Evolutionary conservation across 2,888 invertebrate genomes (phyloP).

Genomic region (Rhamnusium bicolor): DNA sequence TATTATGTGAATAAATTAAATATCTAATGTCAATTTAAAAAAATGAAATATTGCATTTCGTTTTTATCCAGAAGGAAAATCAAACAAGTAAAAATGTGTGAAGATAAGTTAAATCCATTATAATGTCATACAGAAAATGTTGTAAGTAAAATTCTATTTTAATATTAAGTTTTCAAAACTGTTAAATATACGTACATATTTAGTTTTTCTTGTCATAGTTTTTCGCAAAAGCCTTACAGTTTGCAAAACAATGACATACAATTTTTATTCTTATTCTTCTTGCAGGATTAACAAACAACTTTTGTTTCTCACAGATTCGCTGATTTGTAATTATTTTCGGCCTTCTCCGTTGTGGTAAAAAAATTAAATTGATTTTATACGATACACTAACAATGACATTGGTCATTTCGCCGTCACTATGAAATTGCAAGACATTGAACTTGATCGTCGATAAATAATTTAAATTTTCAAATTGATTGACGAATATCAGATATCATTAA

Average conservation of each 20-base stretch:
- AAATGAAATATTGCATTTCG: too few species aligned
- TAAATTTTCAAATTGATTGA: slow-evolving; percentile 38
- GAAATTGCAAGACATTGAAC: slow-evolving; percentile 6
- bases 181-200: too few species aligned
- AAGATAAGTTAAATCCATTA: too few species aligned
- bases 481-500: slow-evolving; percentile 40
- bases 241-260: not conserved
- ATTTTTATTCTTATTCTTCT: not conserved
- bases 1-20: too few species aligned
- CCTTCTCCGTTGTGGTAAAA: not conserved
- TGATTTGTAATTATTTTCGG: not conserved
- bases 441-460: slow-evolving; percentile 16
- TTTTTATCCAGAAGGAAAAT: too few species aligned
- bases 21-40: too few species aligned
- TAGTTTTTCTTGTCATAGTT: too few species aligned
- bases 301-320: not conserved
- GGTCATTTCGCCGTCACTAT: not conserved
- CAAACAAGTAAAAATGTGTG: too few species aligned
- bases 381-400: slow-evolving; percentile 10
- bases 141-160: too few species aligned
- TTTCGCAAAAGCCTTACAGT: not conserved
- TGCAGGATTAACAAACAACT: not conserved
- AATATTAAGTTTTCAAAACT: too few species aligned
- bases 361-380: not conserved
- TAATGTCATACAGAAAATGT: too few species aligned